These are phyloP conservation scores for Anticlea derivata DNA, from an alignment of 2,888 invertebrate species.

Conservation along the genomic window DNA sequence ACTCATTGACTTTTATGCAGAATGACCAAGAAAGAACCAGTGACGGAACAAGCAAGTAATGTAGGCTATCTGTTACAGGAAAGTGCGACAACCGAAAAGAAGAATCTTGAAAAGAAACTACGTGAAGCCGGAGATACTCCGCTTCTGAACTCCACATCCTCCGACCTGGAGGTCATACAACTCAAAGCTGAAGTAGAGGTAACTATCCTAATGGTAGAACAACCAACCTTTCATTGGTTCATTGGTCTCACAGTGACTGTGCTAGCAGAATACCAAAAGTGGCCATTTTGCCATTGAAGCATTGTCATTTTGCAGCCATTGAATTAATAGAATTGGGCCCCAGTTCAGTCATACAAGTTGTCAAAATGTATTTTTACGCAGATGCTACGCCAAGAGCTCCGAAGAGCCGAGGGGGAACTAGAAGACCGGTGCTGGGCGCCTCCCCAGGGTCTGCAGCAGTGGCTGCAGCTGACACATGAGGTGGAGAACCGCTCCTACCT, in stretches of 20 bases:
- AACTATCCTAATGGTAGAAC: too few species aligned
- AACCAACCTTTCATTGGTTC: too few species aligned
- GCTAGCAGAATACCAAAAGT: too few species aligned
- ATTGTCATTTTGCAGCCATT: too few species aligned
- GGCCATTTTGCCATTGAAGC: too few species aligned
- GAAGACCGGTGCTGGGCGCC: constrained; percentile 96
- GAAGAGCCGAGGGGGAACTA: constrained; percentile 94
- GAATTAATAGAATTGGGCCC: too few species aligned
- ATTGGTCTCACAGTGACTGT: too few species aligned
- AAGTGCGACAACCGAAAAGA: constrained; percentile 91
- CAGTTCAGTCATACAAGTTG: too few species aligned
- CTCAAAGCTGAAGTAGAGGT: constrained; percentile 94
- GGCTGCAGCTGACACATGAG: constrained; percentile 98
- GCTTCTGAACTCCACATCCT: constrained; percentile 88
- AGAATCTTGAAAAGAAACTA: constrained; percentile 91
- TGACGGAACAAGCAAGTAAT: too few species aligned
- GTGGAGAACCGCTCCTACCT: constrained; percentile 95
- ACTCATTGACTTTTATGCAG: too few species aligned
- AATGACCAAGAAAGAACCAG: too few species aligned
- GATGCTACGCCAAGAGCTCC: constrained; percentile 91
- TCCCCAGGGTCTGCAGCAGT: constrained; percentile 94
- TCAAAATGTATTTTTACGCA: constrained; percentile 55
- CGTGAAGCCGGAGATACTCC: constrained; percentile 89
- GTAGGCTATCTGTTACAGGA: constrained; percentile 79
- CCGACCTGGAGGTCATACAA: constrained; percentile 91